phyloP scores from a whole-genome alignment of 2,797 vertebrate genomes.

The Alexandromys oeconomus region DNA sequence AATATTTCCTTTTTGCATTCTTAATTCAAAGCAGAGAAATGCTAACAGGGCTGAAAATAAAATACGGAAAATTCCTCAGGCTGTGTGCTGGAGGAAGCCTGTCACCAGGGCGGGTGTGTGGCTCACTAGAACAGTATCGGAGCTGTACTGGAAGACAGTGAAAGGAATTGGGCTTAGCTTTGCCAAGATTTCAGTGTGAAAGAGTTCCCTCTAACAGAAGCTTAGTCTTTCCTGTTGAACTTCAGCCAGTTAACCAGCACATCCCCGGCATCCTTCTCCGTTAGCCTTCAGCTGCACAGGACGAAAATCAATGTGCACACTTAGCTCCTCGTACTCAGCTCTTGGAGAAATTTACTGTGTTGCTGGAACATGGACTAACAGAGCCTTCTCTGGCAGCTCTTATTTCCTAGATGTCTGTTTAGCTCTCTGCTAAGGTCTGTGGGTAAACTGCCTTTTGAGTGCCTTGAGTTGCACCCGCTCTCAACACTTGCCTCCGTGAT shows the following conservation, averaged over 20 bases:
- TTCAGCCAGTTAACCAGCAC: slow-evolving; percentile 71
- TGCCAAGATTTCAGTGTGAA: slow-evolving; percentile 73
- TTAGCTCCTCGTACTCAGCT: slow-evolving; percentile 58
- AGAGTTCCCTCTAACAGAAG: slow-evolving; percentile 67
- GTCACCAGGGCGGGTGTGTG: slow-evolving; percentile 1
- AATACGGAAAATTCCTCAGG: slow-evolving; percentile 35
- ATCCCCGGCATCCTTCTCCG: slow-evolving; percentile 75
- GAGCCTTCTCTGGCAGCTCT: background rate
- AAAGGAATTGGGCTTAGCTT: slow-evolving; percentile 70
- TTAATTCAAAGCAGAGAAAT: slow-evolving; percentile 70
- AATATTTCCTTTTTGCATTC: slow-evolving; percentile 68
- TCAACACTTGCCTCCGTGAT: rapidly evolving
- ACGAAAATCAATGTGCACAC: slow-evolving; percentile 75
- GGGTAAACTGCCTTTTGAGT: background rate
- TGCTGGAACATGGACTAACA: slow-evolving; percentile 38
- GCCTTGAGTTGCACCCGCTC: background rate
- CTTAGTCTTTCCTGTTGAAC: slow-evolving; percentile 79
- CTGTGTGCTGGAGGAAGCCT: slow-evolving; percentile 35
- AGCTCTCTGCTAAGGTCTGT: background rate
- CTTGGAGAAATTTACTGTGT: slow-evolving; percentile 54
- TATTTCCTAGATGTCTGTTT: background rate
- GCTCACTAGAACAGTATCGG: slow-evolving; percentile 26
- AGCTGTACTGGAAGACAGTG: slow-evolving; percentile 30
- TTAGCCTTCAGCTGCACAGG: slow-evolving; percentile 75
- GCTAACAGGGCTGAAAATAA: slow-evolving; percentile 70